Conservation (phyloP, 1,140 invertebrate genomes). For the Drosophila nigromelanica region DNA sequence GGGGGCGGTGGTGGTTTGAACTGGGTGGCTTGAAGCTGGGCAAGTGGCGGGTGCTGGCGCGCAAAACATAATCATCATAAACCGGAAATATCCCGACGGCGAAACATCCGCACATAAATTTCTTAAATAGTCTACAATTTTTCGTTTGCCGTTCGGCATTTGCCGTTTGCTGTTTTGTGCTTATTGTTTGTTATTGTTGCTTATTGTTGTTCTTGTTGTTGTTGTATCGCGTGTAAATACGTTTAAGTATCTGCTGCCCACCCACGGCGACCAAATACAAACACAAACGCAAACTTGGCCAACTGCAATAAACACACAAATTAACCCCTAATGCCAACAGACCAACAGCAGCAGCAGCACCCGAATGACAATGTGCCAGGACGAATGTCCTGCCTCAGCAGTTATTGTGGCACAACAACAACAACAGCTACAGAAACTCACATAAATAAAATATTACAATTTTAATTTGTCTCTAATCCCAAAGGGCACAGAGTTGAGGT, state of each 20-base stretch:
- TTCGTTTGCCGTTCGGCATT: constrained; percentile 73
- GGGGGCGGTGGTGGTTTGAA: neutral
- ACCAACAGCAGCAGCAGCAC: constrained; percentile 29
- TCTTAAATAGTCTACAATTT: constrained; percentile 83
- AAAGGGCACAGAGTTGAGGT: constrained; percentile 54
- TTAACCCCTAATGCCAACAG: constrained; percentile 79
- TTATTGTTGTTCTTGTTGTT: constrained; percentile 45
- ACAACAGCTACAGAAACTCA: constrained; percentile 41
- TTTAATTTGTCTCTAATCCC: constrained; percentile 82
- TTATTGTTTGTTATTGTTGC: constrained; percentile 40
- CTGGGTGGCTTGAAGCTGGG: neutral
- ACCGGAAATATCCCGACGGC: constrained; percentile 83
- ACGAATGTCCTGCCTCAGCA: constrained; percentile 50
- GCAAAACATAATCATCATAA: constrained; percentile 83
- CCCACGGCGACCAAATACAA: constrained; percentile 38
- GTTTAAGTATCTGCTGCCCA: constrained; percentile 69
- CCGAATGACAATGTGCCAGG: constrained; percentile 70
- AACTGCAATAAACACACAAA: constrained; percentile 83
- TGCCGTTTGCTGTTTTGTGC: constrained; percentile 57
- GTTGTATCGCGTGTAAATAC: constrained; percentile 71
- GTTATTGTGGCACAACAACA: constrained; percentile 32
- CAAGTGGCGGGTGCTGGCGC: constrained; percentile 40
- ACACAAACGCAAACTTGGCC: constrained; percentile 66
- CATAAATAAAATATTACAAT: constrained; percentile 83
- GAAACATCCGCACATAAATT: constrained; percentile 83